These are phyloP conservation scores for Meandrusa payeni DNA, from an alignment of 2,888 invertebrate genomes.

Conservation along the genomic window DNA sequence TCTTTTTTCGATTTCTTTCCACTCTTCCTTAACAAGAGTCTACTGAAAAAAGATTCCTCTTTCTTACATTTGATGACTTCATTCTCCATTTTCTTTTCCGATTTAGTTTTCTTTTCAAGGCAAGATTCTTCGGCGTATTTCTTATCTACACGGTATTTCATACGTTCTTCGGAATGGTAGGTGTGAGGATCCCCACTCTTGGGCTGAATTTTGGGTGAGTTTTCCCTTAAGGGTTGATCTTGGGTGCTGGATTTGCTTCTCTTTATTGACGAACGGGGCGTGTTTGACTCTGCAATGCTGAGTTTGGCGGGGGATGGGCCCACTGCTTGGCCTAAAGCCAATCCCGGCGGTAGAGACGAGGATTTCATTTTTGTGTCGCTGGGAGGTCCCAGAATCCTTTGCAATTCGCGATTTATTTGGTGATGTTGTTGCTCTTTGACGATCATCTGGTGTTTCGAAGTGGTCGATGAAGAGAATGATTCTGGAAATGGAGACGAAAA, in stretches of 20 bases:
- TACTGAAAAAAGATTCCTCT: constrained; percentile 83
- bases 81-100: constrained; percentile 71
- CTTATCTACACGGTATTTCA: constrained; percentile 58
- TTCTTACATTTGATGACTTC: constrained; percentile 76
- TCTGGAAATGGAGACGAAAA: constrained; percentile 49
- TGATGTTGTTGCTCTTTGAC: constrained; percentile 66
- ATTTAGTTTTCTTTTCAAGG: constrained; percentile 73
- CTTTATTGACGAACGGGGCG: constrained; percentile 70
- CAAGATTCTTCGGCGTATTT: constrained; percentile 71
- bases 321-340: constrained; percentile 74
- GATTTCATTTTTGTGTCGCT: constrained; percentile 82
- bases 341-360: constrained; percentile 83
- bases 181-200: constrained; percentile 40
- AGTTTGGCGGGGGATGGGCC: constrained; percentile 76
- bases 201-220: constrained; percentile 46
- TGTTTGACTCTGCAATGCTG: constrained; percentile 67
- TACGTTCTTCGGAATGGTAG: constrained; percentile 58
- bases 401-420: constrained; percentile 61
- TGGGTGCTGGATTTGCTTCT: constrained; percentile 76
- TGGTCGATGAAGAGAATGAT: constrained; percentile 78
- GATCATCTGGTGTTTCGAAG: constrained; percentile 66
- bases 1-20: constrained; percentile 85
- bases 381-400: constrained; percentile 62
- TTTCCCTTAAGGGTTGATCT: constrained; percentile 61
- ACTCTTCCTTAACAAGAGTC: constrained; percentile 85